Percentiles rank a stretch among this genome's conserved stretches.
Conservation (phyloP, 1,140 invertebrate genomes). For the Zaprionus camerounensis region DNA sequence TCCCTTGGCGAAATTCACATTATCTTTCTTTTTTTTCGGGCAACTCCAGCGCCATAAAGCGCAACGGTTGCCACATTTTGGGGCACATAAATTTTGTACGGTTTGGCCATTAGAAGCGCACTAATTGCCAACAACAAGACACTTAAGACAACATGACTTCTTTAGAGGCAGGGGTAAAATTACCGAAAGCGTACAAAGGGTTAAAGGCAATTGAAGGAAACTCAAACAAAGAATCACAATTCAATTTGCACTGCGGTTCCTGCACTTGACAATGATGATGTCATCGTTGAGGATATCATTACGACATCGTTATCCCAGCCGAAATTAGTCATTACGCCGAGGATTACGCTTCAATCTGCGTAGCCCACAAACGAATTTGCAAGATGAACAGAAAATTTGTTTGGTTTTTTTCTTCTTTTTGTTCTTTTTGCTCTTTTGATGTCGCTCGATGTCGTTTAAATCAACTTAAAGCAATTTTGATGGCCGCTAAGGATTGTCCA, state of each 20-base stretch:
- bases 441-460: constrained; percentile 55
- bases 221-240: constrained; percentile 20
- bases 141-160: constrained; percentile 68
- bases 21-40: background rate
- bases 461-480: constrained; percentile 45
- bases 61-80: constrained; percentile 58
- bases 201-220: constrained; percentile 18
- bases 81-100: constrained; percentile 46
- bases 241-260: constrained; percentile 25
- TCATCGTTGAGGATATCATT: constrained; percentile 47
- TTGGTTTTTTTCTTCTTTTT: constrained; percentile 39
- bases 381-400: constrained; percentile 33
- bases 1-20: background rate
- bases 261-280: constrained; percentile 37
- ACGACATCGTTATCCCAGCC: constrained; percentile 39
- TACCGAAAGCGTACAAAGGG: constrained; percentile 14
- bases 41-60: constrained; percentile 50
- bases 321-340: constrained; percentile 40
- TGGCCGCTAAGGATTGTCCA: constrained; percentile 41
- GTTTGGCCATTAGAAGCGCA: constrained; percentile 64
- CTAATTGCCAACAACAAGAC: constrained; percentile 71
- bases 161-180: background rate
- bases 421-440: constrained; percentile 55
- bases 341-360: constrained; percentile 37
- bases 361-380: constrained; percentile 42